These are phyloP conservation scores for Karalla daura DNA, from an alignment of 2,797 vertebrate species.

Conservation along the genomic window DNA sequence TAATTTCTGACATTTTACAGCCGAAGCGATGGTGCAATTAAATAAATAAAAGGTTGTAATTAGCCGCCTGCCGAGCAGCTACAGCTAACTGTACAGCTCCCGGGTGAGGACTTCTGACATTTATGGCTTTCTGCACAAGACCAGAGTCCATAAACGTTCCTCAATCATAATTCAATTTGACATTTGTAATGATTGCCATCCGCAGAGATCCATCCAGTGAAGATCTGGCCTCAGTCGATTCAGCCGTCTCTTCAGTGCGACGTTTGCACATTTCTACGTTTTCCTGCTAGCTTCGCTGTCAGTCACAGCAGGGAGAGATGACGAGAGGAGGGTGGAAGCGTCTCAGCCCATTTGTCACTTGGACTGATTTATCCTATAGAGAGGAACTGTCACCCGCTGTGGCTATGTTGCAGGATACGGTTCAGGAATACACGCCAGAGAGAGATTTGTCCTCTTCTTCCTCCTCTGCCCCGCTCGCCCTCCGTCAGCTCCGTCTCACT, in stretches of 20 bases:
- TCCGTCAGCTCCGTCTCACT: constrained; percentile 11
- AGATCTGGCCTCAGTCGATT: no score
- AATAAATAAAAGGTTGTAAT: neutral
- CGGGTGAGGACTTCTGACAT: neutral
- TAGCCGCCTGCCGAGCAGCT: no score
- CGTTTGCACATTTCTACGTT: neutral
- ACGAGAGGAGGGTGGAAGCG: neutral
- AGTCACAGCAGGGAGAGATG: neutral
- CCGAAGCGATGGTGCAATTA: neutral
- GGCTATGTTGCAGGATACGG: neutral
- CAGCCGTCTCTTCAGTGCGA: no score
- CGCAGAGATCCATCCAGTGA: no score
- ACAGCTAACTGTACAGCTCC: neutral
- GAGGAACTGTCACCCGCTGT: constrained; percentile 9
- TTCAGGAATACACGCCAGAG: neutral
- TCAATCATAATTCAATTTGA: neutral
- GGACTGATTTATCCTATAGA: constrained; percentile 5
- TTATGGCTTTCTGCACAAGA: neutral
- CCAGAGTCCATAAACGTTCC: neutral
- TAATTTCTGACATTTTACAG: neutral
- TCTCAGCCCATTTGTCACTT: constrained; percentile 19
- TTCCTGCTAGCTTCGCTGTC: neutral
- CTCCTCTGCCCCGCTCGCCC: constrained; percentile 8
- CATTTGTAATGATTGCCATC: neutral
- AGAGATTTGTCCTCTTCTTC: neutral